Evolutionary conservation across 2,113 vertebrate genomes (phyloP).

Genomic region (Microtus ochrogaster): DNA sequence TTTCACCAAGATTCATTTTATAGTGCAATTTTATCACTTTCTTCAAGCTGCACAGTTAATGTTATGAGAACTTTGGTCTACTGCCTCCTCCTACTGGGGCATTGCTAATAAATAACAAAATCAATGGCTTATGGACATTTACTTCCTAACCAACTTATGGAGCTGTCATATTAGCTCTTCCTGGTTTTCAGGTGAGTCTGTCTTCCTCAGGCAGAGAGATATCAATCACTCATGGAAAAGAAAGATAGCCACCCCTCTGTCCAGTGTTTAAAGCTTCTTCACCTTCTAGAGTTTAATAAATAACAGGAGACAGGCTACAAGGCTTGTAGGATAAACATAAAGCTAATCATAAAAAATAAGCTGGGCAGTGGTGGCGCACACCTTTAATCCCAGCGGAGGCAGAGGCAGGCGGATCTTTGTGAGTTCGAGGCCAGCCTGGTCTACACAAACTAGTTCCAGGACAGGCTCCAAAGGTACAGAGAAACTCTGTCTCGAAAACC

Average conservation of each 20-base stretch:
- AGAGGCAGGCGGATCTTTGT: no score
- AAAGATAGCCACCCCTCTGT: background rate
- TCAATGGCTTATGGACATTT: background rate
- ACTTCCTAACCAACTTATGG: background rate
- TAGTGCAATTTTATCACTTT: conserved; percentile 13
- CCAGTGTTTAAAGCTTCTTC: background rate
- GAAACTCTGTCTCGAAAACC: no score
- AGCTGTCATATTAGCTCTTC: background rate
- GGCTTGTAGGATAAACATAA: background rate
- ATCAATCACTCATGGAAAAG: background rate
- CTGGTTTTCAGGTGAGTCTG: background rate
- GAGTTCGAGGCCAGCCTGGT: no score
- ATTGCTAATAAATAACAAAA: background rate
- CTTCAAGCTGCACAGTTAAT: background rate
- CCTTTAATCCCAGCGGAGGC: no score
- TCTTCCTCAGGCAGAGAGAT: background rate
- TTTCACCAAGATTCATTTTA: background rate
- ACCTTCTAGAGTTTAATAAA: background rate
- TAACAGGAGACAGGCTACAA: background rate
- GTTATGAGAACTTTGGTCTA: background rate
- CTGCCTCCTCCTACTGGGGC: background rate
- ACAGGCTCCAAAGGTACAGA: no score
- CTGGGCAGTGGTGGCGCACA: no score
- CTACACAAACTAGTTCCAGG: no score
- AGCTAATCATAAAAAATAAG: background rate